These are phyloP conservation scores for Ceratina japonica DNA, from an alignment of 1,140 invertebrate species.

Conservation along the genomic window DNA sequence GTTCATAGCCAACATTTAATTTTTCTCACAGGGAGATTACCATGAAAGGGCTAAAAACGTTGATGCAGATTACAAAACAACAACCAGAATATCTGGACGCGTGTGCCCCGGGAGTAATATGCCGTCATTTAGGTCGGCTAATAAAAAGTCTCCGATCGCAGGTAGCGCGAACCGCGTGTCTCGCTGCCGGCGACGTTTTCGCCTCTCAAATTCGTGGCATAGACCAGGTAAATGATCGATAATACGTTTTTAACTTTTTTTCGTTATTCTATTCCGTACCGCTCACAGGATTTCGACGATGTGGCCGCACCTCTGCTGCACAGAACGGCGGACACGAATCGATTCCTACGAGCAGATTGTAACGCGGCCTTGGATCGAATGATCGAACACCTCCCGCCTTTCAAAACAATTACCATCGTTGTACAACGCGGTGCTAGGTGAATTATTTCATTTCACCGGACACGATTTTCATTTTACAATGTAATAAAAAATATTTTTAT, in stretches of 20 bases:
- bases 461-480: not conserved
- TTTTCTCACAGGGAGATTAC: slow-evolving; percentile 86
- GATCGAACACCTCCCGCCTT: slow-evolving; percentile 84
- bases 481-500: not conserved
- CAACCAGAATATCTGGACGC: slow-evolving; percentile 83
- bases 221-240: slow-evolving; percentile 82
- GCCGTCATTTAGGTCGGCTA: slow-evolving; percentile 86
- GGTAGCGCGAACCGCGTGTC: slow-evolving; percentile 91
- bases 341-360: slow-evolving; percentile 93
- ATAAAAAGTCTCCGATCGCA: slow-evolving; percentile 93
- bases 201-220: slow-evolving; percentile 84
- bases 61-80: slow-evolving; percentile 86
- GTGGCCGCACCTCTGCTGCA: slow-evolving; percentile 89
- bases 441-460: slow-evolving; percentile 59
- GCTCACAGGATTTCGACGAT: slow-evolving; percentile 89
- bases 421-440: slow-evolving; percentile 83
- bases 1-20: not conserved
- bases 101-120: slow-evolving; percentile 82
- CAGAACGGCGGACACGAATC: slow-evolving; percentile 94
- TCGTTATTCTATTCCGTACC: not conserved
- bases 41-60: slow-evolving; percentile 87
- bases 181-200: slow-evolving; percentile 89
- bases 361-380: slow-evolving; percentile 90
- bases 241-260: too few species aligned
- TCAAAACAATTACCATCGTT: slow-evolving; percentile 81